These are phyloP conservation scores for Anodontia alba DNA, from an alignment of 2,888 invertebrate genomes.

Conservation along the genomic window DNA sequence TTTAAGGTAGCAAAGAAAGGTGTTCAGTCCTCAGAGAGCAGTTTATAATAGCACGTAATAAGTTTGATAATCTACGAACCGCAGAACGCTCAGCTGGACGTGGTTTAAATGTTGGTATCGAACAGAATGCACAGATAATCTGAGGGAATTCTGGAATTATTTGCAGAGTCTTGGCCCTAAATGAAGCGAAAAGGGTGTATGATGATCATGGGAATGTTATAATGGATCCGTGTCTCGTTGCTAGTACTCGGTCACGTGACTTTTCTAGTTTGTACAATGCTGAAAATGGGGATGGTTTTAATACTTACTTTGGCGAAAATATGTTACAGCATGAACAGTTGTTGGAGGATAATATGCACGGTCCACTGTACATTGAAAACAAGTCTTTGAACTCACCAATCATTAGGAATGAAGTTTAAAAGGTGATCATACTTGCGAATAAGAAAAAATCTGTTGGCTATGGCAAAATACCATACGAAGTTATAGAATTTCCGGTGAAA, in stretches of 20 bases:
- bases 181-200: background rate
- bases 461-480: background rate
- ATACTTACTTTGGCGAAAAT: background rate
- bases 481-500: too few relatives aligned
- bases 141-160: conserved; percentile 14
- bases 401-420: too few relatives aligned
- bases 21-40: background rate
- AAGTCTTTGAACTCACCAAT: background rate
- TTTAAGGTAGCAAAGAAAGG: background rate
- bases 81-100: background rate
- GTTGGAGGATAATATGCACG: background rate
- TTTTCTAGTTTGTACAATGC: background rate
- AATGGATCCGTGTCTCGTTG: background rate
- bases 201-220: background rate
- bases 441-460: background rate
- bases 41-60: background rate
- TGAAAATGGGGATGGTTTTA: background rate
- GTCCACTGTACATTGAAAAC: background rate
- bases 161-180: background rate
- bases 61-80: conserved; percentile 9
- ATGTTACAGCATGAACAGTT: conserved; percentile 6
- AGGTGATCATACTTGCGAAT: background rate
- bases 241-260: conserved; percentile 1
- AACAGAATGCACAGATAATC: background rate
- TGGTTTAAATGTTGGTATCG: background rate